Evolutionary conservation across 2,888 invertebrate genomes (phyloP).

Genomic region (Coronaproctus castanopsis): DNA sequence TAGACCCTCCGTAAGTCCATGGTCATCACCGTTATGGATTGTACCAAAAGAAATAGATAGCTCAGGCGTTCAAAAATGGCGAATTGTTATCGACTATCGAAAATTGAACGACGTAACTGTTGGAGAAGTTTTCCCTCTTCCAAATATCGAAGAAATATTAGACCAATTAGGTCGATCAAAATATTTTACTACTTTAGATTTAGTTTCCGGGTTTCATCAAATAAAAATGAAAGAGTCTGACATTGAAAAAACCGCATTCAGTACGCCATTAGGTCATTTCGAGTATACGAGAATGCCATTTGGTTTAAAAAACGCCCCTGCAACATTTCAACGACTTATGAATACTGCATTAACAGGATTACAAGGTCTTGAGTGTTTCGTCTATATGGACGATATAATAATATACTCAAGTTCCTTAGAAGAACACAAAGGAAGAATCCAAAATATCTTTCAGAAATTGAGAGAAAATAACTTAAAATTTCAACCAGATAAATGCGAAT

Average conservation of each 20-base stretch:
- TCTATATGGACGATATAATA: conserved; percentile 18
- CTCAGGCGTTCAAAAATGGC: no score
- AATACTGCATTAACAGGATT: conserved; percentile 21
- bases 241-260: conserved; percentile 9
- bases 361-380: conserved; percentile 13
- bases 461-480: conserved; percentile 2
- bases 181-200: conserved; percentile 21
- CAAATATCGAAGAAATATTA: conserved; percentile 20
- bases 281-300: conserved; percentile 21
- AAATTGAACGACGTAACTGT: no score
- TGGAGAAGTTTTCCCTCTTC: no score
- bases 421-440: conserved; percentile 5
- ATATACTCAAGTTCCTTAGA: conserved; percentile 10
- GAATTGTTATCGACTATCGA: no score
- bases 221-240: conserved; percentile 15
- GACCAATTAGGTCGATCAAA: conserved; percentile 19
- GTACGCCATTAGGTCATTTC: conserved; percentile 15
- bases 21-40: background rate
- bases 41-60: no score
- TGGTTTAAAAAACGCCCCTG: conserved; percentile 23
- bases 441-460: conserved; percentile 8
- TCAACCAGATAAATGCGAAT: conserved; percentile 12
- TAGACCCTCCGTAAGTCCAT: background rate
- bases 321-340: conserved; percentile 24
- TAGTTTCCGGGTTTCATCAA: conserved; percentile 22